Evolutionary conservation across 2,888 invertebrate genomes (phyloP).

Genomic region (Cataglyphis rosenhaueri): DNA sequence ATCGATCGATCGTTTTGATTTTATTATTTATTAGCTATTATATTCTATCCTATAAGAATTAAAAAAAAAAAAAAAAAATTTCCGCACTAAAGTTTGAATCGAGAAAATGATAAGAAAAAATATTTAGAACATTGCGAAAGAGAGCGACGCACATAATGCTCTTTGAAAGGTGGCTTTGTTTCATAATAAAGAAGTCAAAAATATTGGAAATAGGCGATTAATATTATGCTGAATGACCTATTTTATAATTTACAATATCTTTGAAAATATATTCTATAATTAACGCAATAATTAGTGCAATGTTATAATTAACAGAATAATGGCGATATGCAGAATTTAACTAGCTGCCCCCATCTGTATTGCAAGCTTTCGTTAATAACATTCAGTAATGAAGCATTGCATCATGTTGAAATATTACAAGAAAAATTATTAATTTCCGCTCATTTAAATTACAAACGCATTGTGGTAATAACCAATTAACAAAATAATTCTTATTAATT

Average conservation of each 20-base stretch:
- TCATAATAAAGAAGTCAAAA: constrained; percentile 2
- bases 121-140: neutral
- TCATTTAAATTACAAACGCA: constrained; percentile 32
- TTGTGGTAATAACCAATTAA: neutral
- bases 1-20: neutral
- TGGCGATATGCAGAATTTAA: constrained; percentile 45
- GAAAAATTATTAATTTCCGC: constrained; percentile 42
- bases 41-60: neutral
- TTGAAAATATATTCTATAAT: constrained; percentile 50
- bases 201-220: constrained; percentile 29
- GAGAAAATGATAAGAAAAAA: neutral
- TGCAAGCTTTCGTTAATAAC: constrained; percentile 39
- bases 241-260: constrained; percentile 39
- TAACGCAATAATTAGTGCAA: constrained; percentile 46
- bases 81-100: neutral
- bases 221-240: constrained; percentile 18
- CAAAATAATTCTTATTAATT: constrained; percentile 2
- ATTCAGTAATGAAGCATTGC: constrained; percentile 40
- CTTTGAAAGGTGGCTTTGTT: neutral
- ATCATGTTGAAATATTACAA: constrained; percentile 27
- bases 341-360: constrained; percentile 27
- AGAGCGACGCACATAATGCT: neutral
- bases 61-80: neutral
- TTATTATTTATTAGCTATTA: neutral
- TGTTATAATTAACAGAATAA: constrained; percentile 49